Base-by-base conservation (phyloP, 1,140 invertebrate species). In the Hirudo medicinalis region DNA sequence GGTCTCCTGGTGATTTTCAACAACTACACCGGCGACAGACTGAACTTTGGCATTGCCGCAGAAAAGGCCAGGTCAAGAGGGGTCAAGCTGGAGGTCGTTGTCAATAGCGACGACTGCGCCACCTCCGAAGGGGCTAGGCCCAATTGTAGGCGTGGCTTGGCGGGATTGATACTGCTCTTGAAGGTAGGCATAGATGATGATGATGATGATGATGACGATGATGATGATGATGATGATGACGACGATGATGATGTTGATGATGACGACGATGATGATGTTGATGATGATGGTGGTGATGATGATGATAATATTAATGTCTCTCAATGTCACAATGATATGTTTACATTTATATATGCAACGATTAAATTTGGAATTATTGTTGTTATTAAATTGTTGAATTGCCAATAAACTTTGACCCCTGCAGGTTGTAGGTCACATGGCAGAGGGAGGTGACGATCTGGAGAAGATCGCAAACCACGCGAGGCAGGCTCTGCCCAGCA, bases 11-110 rank as follows among this genome's bases (percentile, higher is more conserved):
- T 91, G 0, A 82, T 91, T 22, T 85, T 91, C 11, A 87, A 88
- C 15, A 94, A 93, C 83, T 93, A 94, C 78, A 93, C 91, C 9
- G 91, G 91, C 0, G 91, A 93, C 77, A 82, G 90, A 75, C 80
- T 94, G 5, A 92, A 92, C 79, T 92, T 92, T 82, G 91, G 90
- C 22, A 85, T 90, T 78, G 89, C 90, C 1, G 83, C 88, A 55
- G 89, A 92, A 79, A 86, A 87, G 77, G 88, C 87, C 2, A 87
- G 83, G 78, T 82, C 82, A 55, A 80, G 84, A 74, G 87, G 87
- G 0, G 82, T 88, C 57, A 86, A 87, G 80, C 84, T 89, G 15
- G 85, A 86, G 73, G 85, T 87, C 78, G 77, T 90, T 15, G 84
- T 88, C 32, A 85, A 90, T 8, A 87, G 85, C 0, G 90, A 91